Evolutionary conservation across 2,113 vertebrate species (phyloP).

Genomic region (Xiphophorus hellerii): DNA sequence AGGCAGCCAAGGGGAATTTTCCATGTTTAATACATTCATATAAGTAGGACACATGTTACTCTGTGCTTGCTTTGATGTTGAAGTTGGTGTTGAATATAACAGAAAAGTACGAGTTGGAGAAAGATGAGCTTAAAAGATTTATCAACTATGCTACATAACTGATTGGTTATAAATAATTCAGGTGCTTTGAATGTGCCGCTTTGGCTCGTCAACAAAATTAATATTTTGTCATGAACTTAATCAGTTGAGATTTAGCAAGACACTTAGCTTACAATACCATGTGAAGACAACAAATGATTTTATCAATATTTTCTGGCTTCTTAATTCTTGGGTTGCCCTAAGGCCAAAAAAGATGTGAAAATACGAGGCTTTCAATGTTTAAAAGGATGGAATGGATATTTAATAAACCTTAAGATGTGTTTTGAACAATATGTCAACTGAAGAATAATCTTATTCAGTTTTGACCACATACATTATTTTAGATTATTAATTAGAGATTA

Average conservation of each 20-base stretch:
- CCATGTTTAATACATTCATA: conserved; percentile 23
- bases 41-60: conserved; percentile 5
- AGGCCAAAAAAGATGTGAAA: no score
- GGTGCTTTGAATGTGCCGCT: not conserved
- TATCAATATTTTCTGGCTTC: not conserved
- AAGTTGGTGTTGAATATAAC: not conserved
- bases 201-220: not conserved
- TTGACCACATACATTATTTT: not conserved
- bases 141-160: not conserved
- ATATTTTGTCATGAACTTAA: not conserved
- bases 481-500: not conserved
- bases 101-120: not conserved
- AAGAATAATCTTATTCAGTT: not conserved
- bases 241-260: not conserved
- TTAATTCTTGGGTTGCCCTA: no score
- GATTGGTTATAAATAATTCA: not conserved
- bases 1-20: not conserved
- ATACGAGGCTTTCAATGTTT: no score
- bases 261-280: no score
- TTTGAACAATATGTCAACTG: not conserved
- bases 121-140: not conserved
- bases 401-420: no score
- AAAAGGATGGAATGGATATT: no score
- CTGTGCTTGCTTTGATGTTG: conserved; percentile 1
- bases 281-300: no score